Percentiles rank a stretch among this genome's conserved stretches.
phyloP scores from a whole-genome alignment of 2,888 invertebrate species.

The Monoplex corrugatus region DNA sequence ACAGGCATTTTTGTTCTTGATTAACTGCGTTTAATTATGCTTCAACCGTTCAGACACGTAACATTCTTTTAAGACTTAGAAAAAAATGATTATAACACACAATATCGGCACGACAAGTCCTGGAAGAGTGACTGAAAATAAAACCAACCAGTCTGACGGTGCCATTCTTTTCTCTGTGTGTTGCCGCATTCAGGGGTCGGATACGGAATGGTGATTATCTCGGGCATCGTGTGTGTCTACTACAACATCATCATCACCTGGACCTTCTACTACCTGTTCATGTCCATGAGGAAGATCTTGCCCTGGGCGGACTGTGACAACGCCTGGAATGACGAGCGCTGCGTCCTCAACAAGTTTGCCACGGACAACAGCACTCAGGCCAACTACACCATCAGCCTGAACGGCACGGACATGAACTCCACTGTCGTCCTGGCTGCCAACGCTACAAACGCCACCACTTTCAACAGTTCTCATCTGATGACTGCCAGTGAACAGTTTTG shows the following conservation, averaged over 20 bases:
- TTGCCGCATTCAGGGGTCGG: slow-evolving; percentile 74
- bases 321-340: slow-evolving; percentile 74
- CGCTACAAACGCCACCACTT: neutral
- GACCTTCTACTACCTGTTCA: slow-evolving; percentile 79
- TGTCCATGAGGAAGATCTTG: slow-evolving; percentile 72
- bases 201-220: slow-evolving; percentile 80
- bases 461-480: slow-evolving; percentile 40
- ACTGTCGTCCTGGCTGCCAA: neutral
- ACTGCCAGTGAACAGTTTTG: slow-evolving; percentile 66
- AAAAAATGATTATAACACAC: too few species aligned
- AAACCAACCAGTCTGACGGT: too few species aligned
- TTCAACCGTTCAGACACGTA: too few species aligned
- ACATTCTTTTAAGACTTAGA: too few species aligned
- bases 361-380: neutral
- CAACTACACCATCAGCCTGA: neutral
- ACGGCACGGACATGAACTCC: neutral
- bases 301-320: slow-evolving; percentile 79
- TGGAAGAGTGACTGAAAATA: too few species aligned
- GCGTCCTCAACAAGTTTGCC: slow-evolving; percentile 48
- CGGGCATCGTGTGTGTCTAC: slow-evolving; percentile 79
- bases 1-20: too few species aligned
- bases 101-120: too few species aligned
- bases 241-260: slow-evolving; percentile 81
- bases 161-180: too few species aligned
- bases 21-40: too few species aligned